These are phyloP conservation scores for Lichenostomus cassidix DNA, from an alignment of 2,113 vertebrate species.

Conservation along the genomic window DNA sequence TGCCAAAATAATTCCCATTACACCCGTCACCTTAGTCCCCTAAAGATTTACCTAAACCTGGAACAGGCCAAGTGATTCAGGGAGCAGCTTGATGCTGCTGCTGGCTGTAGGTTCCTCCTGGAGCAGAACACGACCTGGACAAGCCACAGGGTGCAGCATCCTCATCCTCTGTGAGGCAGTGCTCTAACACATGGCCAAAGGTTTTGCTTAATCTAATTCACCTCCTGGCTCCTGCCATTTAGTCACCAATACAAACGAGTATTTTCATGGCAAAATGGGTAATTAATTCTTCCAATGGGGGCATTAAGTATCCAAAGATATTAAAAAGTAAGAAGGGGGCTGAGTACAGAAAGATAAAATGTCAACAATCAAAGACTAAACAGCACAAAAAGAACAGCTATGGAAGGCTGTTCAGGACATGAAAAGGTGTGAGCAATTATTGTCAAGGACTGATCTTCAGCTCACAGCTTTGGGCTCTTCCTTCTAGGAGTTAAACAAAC, in stretches of 20 bases:
- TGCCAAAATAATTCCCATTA: neutral
- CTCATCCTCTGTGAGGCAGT: neutral
- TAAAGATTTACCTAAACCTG: neutral
- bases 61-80: too few species aligned
- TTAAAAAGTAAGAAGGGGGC: neutral
- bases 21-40: neutral
- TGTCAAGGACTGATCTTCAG: neutral
- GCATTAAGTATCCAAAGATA: neutral
- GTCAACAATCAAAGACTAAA: neutral
- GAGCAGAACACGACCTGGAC: neutral
- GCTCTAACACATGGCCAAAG: neutral
- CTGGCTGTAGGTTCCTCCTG: neutral
- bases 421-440: neutral
- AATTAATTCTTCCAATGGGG: neutral
- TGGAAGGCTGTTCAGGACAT: neutral
- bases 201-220: neutral
- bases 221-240: neutral
- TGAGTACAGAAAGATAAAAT: neutral
- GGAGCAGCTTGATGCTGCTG: neutral
- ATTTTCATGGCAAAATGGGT: neutral
- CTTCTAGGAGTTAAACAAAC: neutral
- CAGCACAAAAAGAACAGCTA: neutral
- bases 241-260: neutral
- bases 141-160: accelerated
- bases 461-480: neutral